Evolutionary conservation across 2,113 vertebrate species (phyloP).

Genomic region (Acanthisitta chloris): DNA sequence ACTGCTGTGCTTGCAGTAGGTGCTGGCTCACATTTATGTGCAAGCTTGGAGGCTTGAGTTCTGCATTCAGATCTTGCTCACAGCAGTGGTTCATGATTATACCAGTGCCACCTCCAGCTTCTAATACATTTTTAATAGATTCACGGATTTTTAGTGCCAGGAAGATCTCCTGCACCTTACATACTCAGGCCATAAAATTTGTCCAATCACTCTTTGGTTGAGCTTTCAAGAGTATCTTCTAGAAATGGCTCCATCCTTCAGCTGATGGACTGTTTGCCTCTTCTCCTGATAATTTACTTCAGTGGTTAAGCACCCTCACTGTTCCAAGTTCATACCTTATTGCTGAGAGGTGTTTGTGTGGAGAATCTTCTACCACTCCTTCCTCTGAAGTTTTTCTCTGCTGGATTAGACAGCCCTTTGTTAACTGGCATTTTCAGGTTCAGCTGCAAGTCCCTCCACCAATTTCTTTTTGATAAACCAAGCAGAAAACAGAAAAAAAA

Average conservation of each 20-base stretch:
- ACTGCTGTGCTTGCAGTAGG: neutral
- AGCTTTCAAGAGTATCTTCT: neutral
- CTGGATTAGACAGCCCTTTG: neutral
- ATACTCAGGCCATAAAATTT: neutral
- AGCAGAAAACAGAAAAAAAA: neutral
- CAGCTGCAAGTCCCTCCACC: neutral
- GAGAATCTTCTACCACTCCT: neutral
- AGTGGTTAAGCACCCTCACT: neutral
- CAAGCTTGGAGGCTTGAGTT: neutral
- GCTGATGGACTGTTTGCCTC: neutral
- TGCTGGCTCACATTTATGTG: neutral
- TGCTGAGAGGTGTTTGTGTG: neutral
- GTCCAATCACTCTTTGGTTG: neutral
- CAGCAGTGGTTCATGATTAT: neutral
- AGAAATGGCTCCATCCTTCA: neutral
- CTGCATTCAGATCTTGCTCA: conserved; percentile 1
- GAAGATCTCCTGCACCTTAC: neutral
- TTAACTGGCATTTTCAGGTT: neutral
- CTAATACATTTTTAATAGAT: neutral
- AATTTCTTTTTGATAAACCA: neutral
- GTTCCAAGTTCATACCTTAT: neutral
- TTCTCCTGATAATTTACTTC: neutral
- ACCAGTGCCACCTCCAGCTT: neutral
- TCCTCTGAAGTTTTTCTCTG: neutral
- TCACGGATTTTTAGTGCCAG: neutral